phyloP scores from a whole-genome alignment of 1,140 invertebrate genomes.

The Leptonema lineaticorne region DNA sequence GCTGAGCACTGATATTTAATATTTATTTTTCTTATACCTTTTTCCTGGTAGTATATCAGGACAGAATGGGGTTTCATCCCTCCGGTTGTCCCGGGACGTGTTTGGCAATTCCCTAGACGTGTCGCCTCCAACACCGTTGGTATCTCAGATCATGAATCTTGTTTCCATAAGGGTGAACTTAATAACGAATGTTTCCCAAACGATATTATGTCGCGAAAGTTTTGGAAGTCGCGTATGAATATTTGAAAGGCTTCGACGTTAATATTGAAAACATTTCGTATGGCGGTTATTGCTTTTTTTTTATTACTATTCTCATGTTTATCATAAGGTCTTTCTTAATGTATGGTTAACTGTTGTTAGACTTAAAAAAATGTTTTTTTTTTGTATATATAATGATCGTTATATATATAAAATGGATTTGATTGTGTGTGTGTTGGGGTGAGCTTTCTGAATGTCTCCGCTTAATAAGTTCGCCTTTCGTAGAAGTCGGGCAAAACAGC shows the following conservation, averaged over 20 bases:
- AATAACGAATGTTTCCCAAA: conserved; percentile 38
- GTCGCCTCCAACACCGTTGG: conserved; percentile 31
- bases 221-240: conserved; percentile 31
- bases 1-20: conserved; percentile 28
- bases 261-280: background rate
- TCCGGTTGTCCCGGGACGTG: conserved; percentile 34
- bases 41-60: no score
- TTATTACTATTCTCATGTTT: background rate
- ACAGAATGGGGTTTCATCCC: background rate
- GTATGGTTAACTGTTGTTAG: background rate
- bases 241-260: background rate
- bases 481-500: conserved; percentile 22
- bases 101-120: conserved; percentile 35
- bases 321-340: background rate
- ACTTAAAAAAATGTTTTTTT: background rate
- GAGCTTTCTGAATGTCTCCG: no score
- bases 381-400: no score
- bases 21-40: conserved; percentile 26
- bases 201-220: conserved; percentile 33
- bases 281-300: background rate
- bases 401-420: no score
- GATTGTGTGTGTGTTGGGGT: no score
- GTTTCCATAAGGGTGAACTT: conserved; percentile 37
- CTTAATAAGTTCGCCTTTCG: conserved; percentile 32
- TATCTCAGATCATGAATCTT: conserved; percentile 41